Percentiles rank a stretch among this genome's conserved stretches.
Conservation (phyloP, 1,140 invertebrate genomes). For the Babylonia areolata region DNA sequence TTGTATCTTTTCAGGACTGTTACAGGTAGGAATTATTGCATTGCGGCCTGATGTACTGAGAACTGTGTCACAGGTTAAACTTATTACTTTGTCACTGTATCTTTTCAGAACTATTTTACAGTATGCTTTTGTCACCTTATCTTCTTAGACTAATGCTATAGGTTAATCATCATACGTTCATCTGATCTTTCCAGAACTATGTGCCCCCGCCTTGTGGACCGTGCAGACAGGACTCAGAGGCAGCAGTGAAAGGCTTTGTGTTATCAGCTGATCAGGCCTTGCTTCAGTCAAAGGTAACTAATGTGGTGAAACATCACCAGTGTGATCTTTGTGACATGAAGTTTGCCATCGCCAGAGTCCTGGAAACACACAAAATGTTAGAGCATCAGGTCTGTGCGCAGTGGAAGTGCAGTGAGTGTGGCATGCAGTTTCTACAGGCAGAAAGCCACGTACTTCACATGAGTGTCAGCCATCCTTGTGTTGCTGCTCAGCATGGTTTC, state of each 20-base stretch:
- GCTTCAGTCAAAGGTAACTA: not conserved
- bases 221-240: not conserved
- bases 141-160: no score
- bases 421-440: slow-evolving; percentile 6
- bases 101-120: no score
- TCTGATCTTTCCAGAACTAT: slow-evolving; percentile 4
- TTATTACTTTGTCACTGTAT: no score
- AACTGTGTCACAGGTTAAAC: no score
- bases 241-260: slow-evolving; percentile 6
- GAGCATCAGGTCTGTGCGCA: slow-evolving; percentile 8
- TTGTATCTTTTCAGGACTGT: no score
- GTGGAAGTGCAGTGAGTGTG: slow-evolving; percentile 1
- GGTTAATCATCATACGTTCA: no score
- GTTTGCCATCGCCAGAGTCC: slow-evolving; percentile 7
- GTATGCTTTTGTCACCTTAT: no score
- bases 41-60: not conserved
- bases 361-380: slow-evolving; percentile 23
- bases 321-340: not conserved
- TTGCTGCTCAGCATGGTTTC: not conserved
- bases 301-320: not conserved
- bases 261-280: not conserved
- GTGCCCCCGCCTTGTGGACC: not conserved
- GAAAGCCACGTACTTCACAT: not conserved
- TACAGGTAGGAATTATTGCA: no score
- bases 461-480: not conserved